A percentile compares a stretch with the other conserved stretches of the same genome.
Conservation (phyloP, 2,888 invertebrate genomes). For the Diabrotica balteata region DNA sequence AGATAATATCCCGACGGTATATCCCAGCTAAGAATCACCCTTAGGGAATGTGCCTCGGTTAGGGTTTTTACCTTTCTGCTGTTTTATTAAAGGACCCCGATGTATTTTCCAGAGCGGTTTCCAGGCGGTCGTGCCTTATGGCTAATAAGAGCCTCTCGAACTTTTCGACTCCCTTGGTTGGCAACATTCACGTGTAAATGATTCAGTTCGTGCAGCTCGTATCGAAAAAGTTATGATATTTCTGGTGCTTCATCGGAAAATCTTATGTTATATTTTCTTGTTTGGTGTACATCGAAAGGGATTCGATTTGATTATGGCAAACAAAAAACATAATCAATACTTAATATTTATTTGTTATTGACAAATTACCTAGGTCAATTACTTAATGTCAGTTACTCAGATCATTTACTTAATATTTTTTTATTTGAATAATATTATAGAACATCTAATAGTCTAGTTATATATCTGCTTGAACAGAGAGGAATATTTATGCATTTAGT, state of each 20-base stretch:
- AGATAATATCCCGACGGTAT: conserved; percentile 30
- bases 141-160: conserved; percentile 38
- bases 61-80: conserved; percentile 28
- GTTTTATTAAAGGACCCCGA: conserved; percentile 26
- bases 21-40: conserved; percentile 39
- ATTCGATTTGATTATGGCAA: too few relatives aligned
- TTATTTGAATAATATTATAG: too few relatives aligned
- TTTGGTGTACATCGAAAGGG: conserved; percentile 1
- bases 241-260: conserved; percentile 1
- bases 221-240: conserved; percentile 18
- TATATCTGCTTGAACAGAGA: too few relatives aligned
- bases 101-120: conserved; percentile 22
- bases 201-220: conserved; percentile 28
- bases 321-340: too few relatives aligned
- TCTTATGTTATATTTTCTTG: background rate
- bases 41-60: conserved; percentile 31
- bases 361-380: too few relatives aligned
- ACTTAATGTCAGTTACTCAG: too few relatives aligned
- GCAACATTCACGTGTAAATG: conserved; percentile 31
- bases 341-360: too few relatives aligned
- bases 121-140: conserved; percentile 35
- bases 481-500: too few relatives aligned
- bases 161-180: conserved; percentile 35
- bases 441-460: too few relatives aligned
- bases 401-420: too few relatives aligned